These are phyloP conservation scores for Neostethus bicornis DNA, from an alignment of 2,797 vertebrate genomes.

Conservation along the genomic window DNA sequence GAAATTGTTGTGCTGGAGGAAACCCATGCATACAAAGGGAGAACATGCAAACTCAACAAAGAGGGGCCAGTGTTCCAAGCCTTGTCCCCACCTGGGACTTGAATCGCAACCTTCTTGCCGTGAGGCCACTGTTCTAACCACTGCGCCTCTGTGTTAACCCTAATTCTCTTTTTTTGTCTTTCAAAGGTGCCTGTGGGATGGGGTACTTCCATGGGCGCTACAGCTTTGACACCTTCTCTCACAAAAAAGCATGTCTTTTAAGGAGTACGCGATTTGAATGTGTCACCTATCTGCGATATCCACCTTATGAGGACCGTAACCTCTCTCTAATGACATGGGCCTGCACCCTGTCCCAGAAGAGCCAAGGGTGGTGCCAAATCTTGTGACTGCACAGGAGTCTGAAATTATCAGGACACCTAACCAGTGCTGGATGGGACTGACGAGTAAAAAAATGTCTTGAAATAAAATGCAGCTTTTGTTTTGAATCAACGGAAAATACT, in stretches of 20 bases:
- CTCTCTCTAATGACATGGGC: slow-evolving; percentile 82
- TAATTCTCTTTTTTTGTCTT: slow-evolving; percentile 6
- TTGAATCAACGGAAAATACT: not conserved
- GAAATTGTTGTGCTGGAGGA: too few species aligned
- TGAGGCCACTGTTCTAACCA: not conserved
- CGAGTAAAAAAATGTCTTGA: slow-evolving; percentile 13
- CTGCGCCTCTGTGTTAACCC: too few species aligned
- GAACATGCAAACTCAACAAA: too few species aligned
- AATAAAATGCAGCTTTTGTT: not conserved
- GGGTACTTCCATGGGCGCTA: slow-evolving; percentile 76
- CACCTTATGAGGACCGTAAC: slow-evolving; percentile 79
- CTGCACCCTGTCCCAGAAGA: slow-evolving; percentile 75
- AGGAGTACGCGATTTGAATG: slow-evolving; percentile 76
- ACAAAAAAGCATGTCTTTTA: slow-evolving; percentile 81
- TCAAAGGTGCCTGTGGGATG: slow-evolving; percentile 77
- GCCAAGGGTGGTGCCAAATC: slow-evolving; percentile 82
- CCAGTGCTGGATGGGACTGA: slow-evolving; percentile 5
- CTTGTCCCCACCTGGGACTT: too few species aligned
- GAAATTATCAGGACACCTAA: not conserved
- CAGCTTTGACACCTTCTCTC: slow-evolving; percentile 83
- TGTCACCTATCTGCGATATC: slow-evolving; percentile 80
- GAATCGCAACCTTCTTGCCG: too few species aligned
- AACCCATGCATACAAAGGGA: too few species aligned
- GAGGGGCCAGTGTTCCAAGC: too few species aligned
- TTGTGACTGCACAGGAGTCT: slow-evolving; percentile 60